Percentiles rank a stretch among this genome's conserved stretches.
These are phyloP conservation scores for Unio pictorum DNA, from an alignment of 2,888 invertebrate species.

Conservation along the genomic window DNA sequence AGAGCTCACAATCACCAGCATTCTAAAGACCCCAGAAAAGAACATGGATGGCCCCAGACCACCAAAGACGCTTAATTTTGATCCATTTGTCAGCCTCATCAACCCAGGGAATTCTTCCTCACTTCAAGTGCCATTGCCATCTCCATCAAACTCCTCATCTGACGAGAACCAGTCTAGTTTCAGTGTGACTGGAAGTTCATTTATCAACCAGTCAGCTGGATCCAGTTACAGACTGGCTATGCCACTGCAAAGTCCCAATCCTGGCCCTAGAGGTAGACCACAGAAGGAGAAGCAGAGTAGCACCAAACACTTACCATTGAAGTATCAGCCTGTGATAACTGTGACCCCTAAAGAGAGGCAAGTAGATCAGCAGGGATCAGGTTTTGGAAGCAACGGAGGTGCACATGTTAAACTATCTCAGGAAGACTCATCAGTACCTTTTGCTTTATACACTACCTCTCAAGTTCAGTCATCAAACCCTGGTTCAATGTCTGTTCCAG, in stretches of 20 bases:
- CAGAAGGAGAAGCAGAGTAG: not conserved
- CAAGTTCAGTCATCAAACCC: slow-evolving; percentile 24
- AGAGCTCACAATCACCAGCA: slow-evolving; percentile 45
- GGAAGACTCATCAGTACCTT: slow-evolving; percentile 15
- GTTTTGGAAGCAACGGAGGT: slow-evolving; percentile 14
- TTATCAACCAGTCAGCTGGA: slow-evolving; percentile 7
- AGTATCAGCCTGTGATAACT: slow-evolving; percentile 53
- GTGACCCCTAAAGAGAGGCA: slow-evolving; percentile 49
- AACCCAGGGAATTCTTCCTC: slow-evolving; percentile 45
- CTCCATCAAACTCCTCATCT: slow-evolving; percentile 45
- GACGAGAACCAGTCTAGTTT: slow-evolving; percentile 32
- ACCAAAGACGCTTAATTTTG: slow-evolving; percentile 60
- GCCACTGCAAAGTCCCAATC: slow-evolving; percentile 20
- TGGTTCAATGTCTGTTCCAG: slow-evolving; percentile 5
- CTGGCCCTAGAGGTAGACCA: not conserved
- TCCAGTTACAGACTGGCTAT: slow-evolving; percentile 41
- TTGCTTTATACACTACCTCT: not conserved
- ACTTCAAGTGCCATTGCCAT: slow-evolving; percentile 49
- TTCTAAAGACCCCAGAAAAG: slow-evolving; percentile 57
- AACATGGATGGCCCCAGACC: slow-evolving; percentile 32
- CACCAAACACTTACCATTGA: slow-evolving; percentile 29
- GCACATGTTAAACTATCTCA: slow-evolving; percentile 22
- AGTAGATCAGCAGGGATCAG: slow-evolving; percentile 19
- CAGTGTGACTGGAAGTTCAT: slow-evolving; percentile 11
- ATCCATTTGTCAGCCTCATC: slow-evolving; percentile 59